These are phyloP conservation scores for Decapterus maruadsi DNA, from an alignment of 2,797 vertebrate species.

Conservation along the genomic window DNA sequence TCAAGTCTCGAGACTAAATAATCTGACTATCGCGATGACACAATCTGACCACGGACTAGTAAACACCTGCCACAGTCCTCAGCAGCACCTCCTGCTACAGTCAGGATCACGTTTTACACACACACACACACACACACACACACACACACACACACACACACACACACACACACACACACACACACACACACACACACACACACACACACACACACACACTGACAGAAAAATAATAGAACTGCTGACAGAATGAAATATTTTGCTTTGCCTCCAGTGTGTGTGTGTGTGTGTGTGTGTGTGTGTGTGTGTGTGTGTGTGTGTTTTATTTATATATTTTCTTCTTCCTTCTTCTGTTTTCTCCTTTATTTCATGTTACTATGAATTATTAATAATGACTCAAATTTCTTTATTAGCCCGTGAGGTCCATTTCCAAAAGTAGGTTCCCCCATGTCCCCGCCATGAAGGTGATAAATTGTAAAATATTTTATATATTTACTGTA, in stretches of 20 bases:
- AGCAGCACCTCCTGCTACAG: too few relatives aligned
- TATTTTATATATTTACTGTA: background rate
- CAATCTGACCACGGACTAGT: too few relatives aligned
- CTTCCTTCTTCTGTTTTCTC: background rate
- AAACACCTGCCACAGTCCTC: too few relatives aligned
- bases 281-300: background rate
- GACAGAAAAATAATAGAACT: slow-evolving; percentile 11
- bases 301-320: background rate
- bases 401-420: background rate
- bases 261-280: background rate
- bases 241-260: slow-evolving; percentile 21
- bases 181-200: background rate
- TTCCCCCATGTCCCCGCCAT: background rate
- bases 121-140: slow-evolving; percentile 27
- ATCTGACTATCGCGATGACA: too few relatives aligned
- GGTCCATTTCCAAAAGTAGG: background rate
- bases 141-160: background rate
- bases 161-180: background rate
- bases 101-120: too few relatives aligned
- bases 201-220: too few relatives aligned
- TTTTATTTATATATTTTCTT: background rate
- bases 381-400: background rate
- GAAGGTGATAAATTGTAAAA: background rate
- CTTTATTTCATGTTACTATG: background rate
- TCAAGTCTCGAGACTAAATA: too few relatives aligned